Base-by-base conservation (phyloP, 2,888 invertebrate species). In the Drosophila diplacantha region DNA sequence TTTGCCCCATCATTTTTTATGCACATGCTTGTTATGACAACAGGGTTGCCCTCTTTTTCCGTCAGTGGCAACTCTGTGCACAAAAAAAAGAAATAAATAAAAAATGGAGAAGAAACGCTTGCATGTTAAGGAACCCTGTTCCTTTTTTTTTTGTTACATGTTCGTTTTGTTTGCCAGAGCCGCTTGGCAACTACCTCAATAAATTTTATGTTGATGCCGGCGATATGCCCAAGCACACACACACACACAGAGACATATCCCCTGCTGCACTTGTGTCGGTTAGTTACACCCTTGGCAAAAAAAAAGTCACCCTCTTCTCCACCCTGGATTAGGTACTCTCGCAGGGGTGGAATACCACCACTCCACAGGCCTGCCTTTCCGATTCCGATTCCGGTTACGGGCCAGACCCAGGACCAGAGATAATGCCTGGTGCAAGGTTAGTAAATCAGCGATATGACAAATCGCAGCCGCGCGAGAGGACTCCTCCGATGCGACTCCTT, bases 371-470 rank as follows among this genome's bases (percentile, higher is more conserved):
- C 44, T 12, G 18, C 8, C 29, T 14, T 44, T 18, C 44, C 44
- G 29, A 44, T 34, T 50, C 47, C 20, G 29, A 16, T 24, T 29
- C 29, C 57, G 47, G 54, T 43, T 60, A 46, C 32, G 38, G 35
- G 29, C 37, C 35, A 20, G 57, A 66, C 69, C 70, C 74, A 76
- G 18, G 20, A 38, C 41, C 41, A 72, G 67, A 70, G 81, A 73
- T 78, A 81, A 82, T 66, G 66, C 58, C 60, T 72, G 63, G 71
- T 69, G 75, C 69, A 72, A 78, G 78, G 83, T 83, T 80, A 83
- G 81, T 81, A 77, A 76, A 80, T 80, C 78, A 80, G 69, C 72
- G 77, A 76, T 81, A 78, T 78, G 78, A 78, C 74, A 81, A 78
- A 74, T 78, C 65, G 67, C 56, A 51, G 57, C 70, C 71, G 64